Evolutionary conservation across 2,797 vertebrate genomes (phyloP).

Genomic region (Falco peregrinus): DNA sequence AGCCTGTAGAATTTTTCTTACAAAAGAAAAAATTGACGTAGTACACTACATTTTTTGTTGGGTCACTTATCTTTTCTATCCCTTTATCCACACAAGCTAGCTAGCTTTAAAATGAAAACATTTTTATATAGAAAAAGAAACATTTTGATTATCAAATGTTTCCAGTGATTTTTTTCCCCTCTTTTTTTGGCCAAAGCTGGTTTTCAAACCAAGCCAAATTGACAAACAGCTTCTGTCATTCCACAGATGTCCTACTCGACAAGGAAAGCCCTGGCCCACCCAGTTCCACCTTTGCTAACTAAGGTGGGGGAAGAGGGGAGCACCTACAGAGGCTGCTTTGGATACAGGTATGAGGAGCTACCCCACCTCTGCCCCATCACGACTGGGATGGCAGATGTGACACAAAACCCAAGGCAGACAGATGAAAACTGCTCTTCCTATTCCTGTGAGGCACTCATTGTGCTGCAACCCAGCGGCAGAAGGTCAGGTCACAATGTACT

Average conservation of each 20-base stretch:
- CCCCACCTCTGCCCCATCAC: background rate
- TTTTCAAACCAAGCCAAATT: background rate
- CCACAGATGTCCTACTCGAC: background rate
- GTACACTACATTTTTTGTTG: background rate
- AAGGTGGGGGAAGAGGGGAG: background rate
- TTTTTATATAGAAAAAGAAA: background rate
- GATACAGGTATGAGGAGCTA: background rate
- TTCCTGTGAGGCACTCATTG: background rate
- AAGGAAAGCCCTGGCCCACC: background rate
- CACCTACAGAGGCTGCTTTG: background rate
- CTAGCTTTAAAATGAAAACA: background rate
- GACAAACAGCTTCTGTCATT: background rate
- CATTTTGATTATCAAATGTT: background rate
- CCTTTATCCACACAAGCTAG: background rate
- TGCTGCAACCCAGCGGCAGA: background rate
- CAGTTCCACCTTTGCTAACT: background rate
- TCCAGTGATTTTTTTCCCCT: too few species aligned
- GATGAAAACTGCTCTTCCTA: background rate
- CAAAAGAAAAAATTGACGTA: background rate
- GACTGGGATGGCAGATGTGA: fast-evolving
- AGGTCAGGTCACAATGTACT: background rate
- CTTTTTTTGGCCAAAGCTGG: background rate
- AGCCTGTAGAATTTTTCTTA: background rate
- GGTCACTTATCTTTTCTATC: background rate
- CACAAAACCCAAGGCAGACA: background rate